Conservation (phyloP, 2,797 vertebrate species). For the Thripadectes ignobilis region DNA sequence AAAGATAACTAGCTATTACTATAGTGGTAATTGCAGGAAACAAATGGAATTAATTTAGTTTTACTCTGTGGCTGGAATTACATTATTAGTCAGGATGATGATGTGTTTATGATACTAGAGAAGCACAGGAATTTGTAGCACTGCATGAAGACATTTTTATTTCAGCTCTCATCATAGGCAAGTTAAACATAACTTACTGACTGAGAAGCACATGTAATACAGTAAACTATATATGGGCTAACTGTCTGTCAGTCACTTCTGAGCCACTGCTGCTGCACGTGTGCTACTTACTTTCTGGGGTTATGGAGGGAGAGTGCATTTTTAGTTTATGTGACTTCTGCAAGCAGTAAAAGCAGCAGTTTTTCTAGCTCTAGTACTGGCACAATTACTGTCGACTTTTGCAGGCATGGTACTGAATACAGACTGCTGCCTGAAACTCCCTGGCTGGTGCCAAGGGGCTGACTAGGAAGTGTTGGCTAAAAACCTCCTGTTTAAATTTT, state of each 20-base stretch:
- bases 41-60: background rate
- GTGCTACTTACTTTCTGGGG: background rate
- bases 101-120: background rate
- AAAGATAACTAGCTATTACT: constrained; percentile 3
- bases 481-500: background rate
- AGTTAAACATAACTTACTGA: background rate
- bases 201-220: background rate
- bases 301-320: background rate
- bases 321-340: background rate
- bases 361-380: background rate
- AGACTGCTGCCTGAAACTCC: background rate
- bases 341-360: background rate
- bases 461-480: background rate
- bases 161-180: background rate
- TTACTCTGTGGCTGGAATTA: background rate
- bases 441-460: background rate
- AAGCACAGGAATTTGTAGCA: background rate
- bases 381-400: background rate
- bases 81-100: background rate
- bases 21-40: constrained; percentile 17
- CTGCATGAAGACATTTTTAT: background rate
- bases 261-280: background rate
- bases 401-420: background rate
- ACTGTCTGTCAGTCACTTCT: background rate
- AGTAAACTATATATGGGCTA: background rate